These are phyloP conservation scores for Megamerina dolium DNA, from an alignment of 2,888 invertebrate species.

Conservation along the genomic window DNA sequence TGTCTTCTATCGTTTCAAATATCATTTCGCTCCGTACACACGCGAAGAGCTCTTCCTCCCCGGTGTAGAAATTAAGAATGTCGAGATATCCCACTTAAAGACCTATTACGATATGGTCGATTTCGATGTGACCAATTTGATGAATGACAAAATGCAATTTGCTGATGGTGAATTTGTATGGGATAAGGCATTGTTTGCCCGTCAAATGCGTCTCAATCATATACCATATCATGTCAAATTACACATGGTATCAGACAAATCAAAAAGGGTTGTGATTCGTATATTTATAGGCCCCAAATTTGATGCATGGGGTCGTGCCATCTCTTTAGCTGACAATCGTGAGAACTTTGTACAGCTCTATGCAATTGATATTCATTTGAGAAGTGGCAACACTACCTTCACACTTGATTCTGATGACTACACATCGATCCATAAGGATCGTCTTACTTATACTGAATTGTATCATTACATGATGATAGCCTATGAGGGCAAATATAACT, in stretches of 20 bases:
- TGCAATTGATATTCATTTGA: constrained; percentile 55
- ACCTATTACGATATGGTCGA: constrained; percentile 64
- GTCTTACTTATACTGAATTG: constrained; percentile 45
- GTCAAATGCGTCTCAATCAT: constrained; percentile 64
- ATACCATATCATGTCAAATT: constrained; percentile 59
- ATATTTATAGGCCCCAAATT: constrained; percentile 66
- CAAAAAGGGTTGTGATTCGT: constrained; percentile 55
- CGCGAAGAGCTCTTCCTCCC: constrained; percentile 56
- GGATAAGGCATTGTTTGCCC: constrained; percentile 49
- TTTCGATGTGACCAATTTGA: constrained; percentile 52
- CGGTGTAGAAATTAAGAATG: constrained; percentile 57
- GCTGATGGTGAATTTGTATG: constrained; percentile 22
- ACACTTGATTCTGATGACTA: constrained; percentile 31
- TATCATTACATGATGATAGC: constrained; percentile 50
- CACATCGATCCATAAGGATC: constrained; percentile 54
- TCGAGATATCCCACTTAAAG: constrained; percentile 56
- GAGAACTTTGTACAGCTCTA: constrained; percentile 60
- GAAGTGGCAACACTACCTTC: constrained; percentile 48
- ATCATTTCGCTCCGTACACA: constrained; percentile 50
- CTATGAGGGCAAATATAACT: constrained; percentile 46
- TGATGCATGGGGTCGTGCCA: constrained; percentile 51
- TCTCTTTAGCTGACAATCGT: constrained; percentile 54
- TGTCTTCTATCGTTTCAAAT: constrained; percentile 57
- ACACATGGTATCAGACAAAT: constrained; percentile 55
- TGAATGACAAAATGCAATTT: constrained; percentile 23